These are phyloP conservation scores for Aphidius colemani DNA, from an alignment of 2,888 invertebrate species.

Conservation along the genomic window DNA sequence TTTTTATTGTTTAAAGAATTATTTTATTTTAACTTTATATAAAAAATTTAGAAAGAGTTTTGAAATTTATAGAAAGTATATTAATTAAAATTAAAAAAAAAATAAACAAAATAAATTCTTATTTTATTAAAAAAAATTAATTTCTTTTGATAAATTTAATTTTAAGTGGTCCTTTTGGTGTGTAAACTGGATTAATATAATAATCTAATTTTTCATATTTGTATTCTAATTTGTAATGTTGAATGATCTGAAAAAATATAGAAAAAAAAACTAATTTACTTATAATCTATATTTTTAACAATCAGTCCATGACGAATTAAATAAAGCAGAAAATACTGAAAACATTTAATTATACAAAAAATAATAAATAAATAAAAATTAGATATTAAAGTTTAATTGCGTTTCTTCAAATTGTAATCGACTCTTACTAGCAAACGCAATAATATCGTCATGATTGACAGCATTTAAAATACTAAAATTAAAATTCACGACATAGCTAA, in stretches of 20 bases:
- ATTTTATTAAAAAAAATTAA: constrained; percentile 11
- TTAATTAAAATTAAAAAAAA: constrained; percentile 1
- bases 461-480: too few species aligned
- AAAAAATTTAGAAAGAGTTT: constrained; percentile 11
- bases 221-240: constrained; percentile 69
- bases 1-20: not conserved
- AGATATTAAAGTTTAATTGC: too few species aligned
- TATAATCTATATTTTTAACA: not conserved
- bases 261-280: constrained; percentile 12
- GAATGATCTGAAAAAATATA: constrained; percentile 65
- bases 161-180: constrained; percentile 71
- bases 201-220: constrained; percentile 69
- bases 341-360: too few species aligned
- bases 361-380: too few species aligned
- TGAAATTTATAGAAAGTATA: not conserved
- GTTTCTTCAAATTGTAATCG: too few species aligned
- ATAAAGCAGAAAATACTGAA: too few species aligned
- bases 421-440: too few species aligned
- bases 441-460: too few species aligned
- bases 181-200: constrained; percentile 72
- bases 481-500: too few species aligned
- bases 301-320: too few species aligned
- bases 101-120: not conserved
- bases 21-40: constrained; percentile 3
- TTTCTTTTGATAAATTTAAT: constrained; percentile 65